Base-by-base conservation (phyloP, 1,140 invertebrate genomes). In the Lineus longissimus region DNA sequence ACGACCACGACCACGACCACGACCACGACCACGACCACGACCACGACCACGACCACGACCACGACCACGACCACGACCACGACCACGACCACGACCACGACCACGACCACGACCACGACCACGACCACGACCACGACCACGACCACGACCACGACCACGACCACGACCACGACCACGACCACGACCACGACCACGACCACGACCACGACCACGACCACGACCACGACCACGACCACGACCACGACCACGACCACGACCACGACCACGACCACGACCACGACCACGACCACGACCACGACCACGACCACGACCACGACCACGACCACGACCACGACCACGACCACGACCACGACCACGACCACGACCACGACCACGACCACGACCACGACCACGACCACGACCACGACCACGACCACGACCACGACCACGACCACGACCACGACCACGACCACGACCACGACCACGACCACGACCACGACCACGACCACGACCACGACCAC, bases 181-280 rank as follows among this genome's bases (percentile, higher is more conserved):
- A 77, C 79, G 9, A 30, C 75, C 13, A 77, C 78, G 43, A 79
- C 81, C 65, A 56, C 81, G 29, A 56, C 81, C 0, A 76, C 80
- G 27, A 91, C 89, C 71, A 80, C 93, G 47, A 90, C 93, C 76
- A 92, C 94, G 6, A 94, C 94, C 91, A 92, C 92, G 11, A 43
- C n/a, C 40, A 43, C 40, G 11, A 43, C n/a, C 40, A 43, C 40
- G 11, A 43, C n/a, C 40, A 43, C 40, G 11, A 43, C n/a, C 40
- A 43, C 40, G 11, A 43, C n/a, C 40, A 43, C 40, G 11, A 43
- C n/a, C 40, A 43, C 40, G 11, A 43, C n/a, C 40, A 43, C 40
- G 11, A 43, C n/a, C 40, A 43, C 40, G 11, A 43, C n/a, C 40
- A 43, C 40, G 11, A 43, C n/a, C 40, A 43, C 40, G 11, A 43